A percentile compares a stretch with the other conserved stretches of the same genome.
Evolutionary conservation across 2,797 vertebrate species (phyloP).

Genomic region (Champsocephalus gunnari): DNA sequence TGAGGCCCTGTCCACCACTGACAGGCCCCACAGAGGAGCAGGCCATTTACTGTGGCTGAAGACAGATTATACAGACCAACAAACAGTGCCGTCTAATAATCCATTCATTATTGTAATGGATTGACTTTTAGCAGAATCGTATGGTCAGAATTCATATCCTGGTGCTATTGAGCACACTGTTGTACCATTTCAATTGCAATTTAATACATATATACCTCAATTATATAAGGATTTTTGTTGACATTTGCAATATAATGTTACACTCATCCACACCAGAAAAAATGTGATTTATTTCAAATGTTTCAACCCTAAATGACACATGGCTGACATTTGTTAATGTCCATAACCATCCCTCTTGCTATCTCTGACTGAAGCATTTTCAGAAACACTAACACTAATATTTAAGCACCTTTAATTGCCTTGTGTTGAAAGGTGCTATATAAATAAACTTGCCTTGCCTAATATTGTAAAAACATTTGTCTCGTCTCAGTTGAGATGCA

Average conservation of each 20-base stretch:
- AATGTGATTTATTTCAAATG: not conserved
- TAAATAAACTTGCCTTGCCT: no score
- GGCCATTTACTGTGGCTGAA: not conserved
- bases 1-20: slow-evolving; percentile 40
- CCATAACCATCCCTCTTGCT: not conserved
- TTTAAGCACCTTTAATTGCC: no score
- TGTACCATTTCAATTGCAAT: not conserved
- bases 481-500: slow-evolving; percentile 9
- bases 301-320: not conserved
- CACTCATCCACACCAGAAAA: not conserved
- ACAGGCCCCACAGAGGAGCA: slow-evolving; percentile 33
- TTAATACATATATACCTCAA: not conserved
- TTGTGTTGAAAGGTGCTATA: no score
- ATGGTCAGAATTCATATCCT: not conserved
- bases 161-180: not conserved
- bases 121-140: not conserved
- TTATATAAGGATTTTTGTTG: not conserved
- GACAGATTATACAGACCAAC: not conserved
- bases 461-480: not conserved
- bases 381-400: not conserved
- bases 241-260: not conserved
- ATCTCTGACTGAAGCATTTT: not conserved
- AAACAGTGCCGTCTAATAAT: not conserved
- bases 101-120: not conserved
- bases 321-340: not conserved